Evolutionary conservation across 2,888 invertebrate species (phyloP), one percentile per base, ranked within the genome.

Genomic region (Xestoiulus laeticollis): DNA sequence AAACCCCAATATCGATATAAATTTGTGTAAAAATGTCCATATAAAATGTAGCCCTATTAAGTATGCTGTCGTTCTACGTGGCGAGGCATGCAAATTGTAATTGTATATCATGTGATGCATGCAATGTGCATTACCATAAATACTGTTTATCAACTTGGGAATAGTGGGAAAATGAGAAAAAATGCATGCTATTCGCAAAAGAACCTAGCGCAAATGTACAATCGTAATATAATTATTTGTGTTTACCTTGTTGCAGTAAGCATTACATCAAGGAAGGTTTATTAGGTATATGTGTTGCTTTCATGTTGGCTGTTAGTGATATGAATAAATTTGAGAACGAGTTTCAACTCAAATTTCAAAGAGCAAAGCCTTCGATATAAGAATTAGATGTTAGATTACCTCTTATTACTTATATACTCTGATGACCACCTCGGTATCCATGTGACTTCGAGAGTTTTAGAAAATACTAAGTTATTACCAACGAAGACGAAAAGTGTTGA

Each of bases 1-100:
- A 10, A 59, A 59, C n/a, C 59, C 59, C n/a, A 59, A 59, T 59
- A 59, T 59, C 59, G 59, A 59, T 59, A n/a, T 59, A 59, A 8
- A n/a, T 59, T n/a, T 59, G 22, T 59, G 59, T 59, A 59, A 59
- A 59, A 59, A 59, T 59, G 59, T 59, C 19, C 59, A 59, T 59
- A 22, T 22, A 22, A 59, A n/a, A 59, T 59, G n/a, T 59, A 59
- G n/a, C n/a, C 59, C 0, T 22, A 59, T n/a, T n/a, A 22, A 59
- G n/a, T 59, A 22, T 59, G 8, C 22, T 22, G 59, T 59, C n/a
- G 59, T 59, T 59, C 19, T n/a, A n/a, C 22, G n/a, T 59, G 59
- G 22, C 19, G 22, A 59, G 59, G 59, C 22, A 5, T 4, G n/a
- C n/a, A n/a, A 59, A 59, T 22, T 59, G 22, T 59, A 59, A n/a